Conservation (phyloP, 2,113 vertebrate species). For the Cettia cetti region DNA sequence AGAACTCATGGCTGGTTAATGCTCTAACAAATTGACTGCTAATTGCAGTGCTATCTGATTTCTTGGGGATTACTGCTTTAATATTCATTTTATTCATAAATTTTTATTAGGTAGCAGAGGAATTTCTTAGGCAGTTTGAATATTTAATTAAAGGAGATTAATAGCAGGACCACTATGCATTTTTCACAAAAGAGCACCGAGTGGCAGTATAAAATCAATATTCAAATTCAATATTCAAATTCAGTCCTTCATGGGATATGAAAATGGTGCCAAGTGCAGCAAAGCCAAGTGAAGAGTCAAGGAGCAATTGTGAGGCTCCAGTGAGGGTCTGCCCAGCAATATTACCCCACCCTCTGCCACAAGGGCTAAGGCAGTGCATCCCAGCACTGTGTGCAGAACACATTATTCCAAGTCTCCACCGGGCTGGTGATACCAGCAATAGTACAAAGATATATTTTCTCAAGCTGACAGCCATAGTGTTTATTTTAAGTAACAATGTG, state of each 20-base stretch:
- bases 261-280: slow-evolving; percentile 22
- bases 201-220: slow-evolving; percentile 53
- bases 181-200: slow-evolving; percentile 31
- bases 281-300: not conserved
- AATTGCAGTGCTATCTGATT: slow-evolving; percentile 59
- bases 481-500: slow-evolving; percentile 25
- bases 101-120: slow-evolving; percentile 60
- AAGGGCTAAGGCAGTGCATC: slow-evolving; percentile 2
- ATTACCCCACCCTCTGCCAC: not conserved
- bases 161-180: slow-evolving; percentile 13
- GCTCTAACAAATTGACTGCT: slow-evolving; percentile 58
- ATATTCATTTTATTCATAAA: slow-evolving; percentile 69
- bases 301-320: not conserved
- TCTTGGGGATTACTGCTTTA: slow-evolving; percentile 57
- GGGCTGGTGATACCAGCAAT: slow-evolving; percentile 7
- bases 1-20: slow-evolving; percentile 49
- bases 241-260: slow-evolving; percentile 27
- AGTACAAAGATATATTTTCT: slow-evolving; percentile 40
- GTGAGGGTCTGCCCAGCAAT: not conserved
- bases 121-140: slow-evolving; percentile 57
- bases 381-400: not conserved
- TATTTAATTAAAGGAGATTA: slow-evolving; percentile 72
- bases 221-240: slow-evolving; percentile 49
- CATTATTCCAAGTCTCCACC: slow-evolving; percentile 13
- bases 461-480: not conserved